Conservation (phyloP, 2,113 vertebrate genomes). For the Entomyzon cyanotis region DNA sequence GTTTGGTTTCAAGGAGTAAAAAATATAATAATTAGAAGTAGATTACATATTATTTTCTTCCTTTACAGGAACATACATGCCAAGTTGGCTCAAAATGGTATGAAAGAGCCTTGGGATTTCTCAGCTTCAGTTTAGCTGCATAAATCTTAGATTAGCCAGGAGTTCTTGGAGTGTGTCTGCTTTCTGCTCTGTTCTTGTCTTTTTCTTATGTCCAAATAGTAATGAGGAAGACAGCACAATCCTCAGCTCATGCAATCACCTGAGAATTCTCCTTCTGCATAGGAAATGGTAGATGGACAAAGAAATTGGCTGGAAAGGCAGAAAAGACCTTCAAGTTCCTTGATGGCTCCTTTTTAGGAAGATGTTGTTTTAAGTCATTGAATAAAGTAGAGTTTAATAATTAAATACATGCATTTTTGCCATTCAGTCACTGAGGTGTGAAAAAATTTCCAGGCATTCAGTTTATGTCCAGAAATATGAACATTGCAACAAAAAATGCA, state of each 20-base stretch:
- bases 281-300: not conserved
- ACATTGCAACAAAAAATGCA: not conserved
- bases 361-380: not conserved
- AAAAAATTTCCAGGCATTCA: not conserved
- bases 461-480: not conserved
- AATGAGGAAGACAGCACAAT: not conserved
- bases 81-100: fast-evolving
- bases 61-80: not conserved
- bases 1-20: not conserved
- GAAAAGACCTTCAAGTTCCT: not conserved
- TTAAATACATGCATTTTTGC: not conserved
- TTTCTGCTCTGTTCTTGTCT: not conserved
- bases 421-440: not conserved
- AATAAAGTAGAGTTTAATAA: not conserved
- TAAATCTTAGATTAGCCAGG: not conserved
- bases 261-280: not conserved
- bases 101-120: not conserved
- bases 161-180: not conserved
- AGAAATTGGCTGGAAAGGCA: not conserved
- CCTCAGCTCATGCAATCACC: not conserved
- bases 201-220: not conserved
- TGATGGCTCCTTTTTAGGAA: not conserved
- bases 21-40: not conserved
- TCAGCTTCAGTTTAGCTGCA: not conserved
- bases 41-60: not conserved